Evolutionary conservation across 2,888 invertebrate species (phyloP), one percentile per base, ranked within the genome.

Genomic region (Megalurothrips usitatus): DNA sequence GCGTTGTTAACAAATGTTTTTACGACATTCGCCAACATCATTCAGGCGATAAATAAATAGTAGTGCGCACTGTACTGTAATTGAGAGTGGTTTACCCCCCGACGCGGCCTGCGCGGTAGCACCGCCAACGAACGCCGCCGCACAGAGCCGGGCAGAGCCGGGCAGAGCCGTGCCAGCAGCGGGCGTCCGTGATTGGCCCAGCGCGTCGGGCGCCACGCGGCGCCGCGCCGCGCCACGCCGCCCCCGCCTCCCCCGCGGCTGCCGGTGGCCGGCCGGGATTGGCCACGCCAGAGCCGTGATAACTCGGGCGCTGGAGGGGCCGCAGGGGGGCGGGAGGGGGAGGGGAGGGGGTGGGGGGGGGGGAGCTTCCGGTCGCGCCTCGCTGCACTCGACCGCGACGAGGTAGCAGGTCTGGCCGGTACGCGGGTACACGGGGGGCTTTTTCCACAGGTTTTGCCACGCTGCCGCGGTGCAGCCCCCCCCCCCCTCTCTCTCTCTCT

Each of bases 341-440:
- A n/a, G 23, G 68, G 6, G 68, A 0, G 68, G 68, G 9, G 9
- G 68, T n/a, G 26, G 0, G 26, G 68, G 68, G 26, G 68, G 68
- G 68, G 26, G 26, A 0, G 68, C 68, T 75, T 75, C 68, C 68
- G 68, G 68, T 75, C 68, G 68, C 68, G 68, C 68, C 68, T 75
- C 23, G 68, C 68, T 26, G 68, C 68, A 75, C 68, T 75, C 68
- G 68, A 75, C 68, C 68, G 68, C 68, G 68, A 26, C 68, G 68
- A 23, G 68, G 68, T 11, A 11, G 23, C 68, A 68, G 34, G 34
- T 43, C 34, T 43, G 34, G 34, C 34, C 34, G n/a, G n/a, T n/a
- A n/a, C n/a, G n/a, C n/a, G n/a, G n/a, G n/a, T n/a, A n/a, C n/a
- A n/a, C 34, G 34, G 34, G 34, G 34, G 34, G 34, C 34, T 43